Percentiles rank a stretch among this genome's conserved stretches.
Conservation (phyloP, 1,140 invertebrate genomes). For the Anagrus nilaparvatae region DNA sequence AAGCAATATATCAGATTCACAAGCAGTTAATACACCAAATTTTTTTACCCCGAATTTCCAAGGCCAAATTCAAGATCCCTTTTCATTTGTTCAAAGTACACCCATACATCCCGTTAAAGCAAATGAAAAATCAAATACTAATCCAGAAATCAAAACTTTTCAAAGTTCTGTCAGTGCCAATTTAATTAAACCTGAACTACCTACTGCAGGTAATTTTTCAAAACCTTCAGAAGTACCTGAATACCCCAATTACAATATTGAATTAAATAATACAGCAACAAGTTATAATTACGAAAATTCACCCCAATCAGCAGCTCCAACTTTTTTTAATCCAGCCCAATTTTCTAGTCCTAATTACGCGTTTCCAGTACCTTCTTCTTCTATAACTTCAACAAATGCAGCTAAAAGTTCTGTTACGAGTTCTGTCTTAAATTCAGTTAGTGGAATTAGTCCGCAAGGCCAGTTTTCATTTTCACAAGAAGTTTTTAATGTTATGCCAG, state of each 20-base stretch:
- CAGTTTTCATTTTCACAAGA: constrained; percentile 3
- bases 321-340: constrained; percentile 27
- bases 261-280: neutral
- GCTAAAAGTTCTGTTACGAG: neutral
- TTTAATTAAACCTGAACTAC: too few species aligned
- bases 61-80: too few species aligned
- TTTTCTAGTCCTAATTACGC: constrained; percentile 12
- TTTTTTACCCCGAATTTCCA: too few species aligned
- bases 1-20: too few species aligned
- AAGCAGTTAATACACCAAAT: constrained; percentile 4
- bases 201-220: neutral
- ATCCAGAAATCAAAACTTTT: too few species aligned
- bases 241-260: constrained; percentile 1
- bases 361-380: neutral
- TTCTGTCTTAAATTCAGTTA: neutral
- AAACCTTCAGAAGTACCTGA: neutral
- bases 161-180: too few species aligned
- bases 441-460: neutral
- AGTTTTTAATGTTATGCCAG: constrained; percentile 25
- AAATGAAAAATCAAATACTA: too few species aligned
- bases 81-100: constrained; percentile 2
- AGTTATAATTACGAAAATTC: neutral
- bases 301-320: constrained; percentile 4
- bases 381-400: neutral
- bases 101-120: too few species aligned